phyloP scores from a whole-genome alignment of 2,888 invertebrate genomes.

The Ochropacha duplaris region DNA sequence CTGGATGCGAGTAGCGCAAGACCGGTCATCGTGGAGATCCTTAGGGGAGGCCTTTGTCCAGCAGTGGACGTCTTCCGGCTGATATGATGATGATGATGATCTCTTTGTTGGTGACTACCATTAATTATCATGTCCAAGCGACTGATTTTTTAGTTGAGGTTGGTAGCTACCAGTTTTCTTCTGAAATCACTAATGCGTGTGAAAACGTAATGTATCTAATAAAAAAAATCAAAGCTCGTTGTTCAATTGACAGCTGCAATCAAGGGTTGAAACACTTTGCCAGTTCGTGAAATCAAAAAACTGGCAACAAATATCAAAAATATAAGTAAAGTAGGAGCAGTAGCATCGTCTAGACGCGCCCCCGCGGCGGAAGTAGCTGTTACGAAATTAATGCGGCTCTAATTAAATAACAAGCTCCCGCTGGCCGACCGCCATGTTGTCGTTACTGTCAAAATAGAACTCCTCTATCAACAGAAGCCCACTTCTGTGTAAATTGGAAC shows the following conservation, averaged over 20 bases:
- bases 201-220: no score
- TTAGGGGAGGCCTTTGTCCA: no score
- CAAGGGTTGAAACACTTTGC: background rate
- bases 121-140: no score
- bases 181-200: no score
- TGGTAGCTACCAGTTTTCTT: no score
- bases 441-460: constrained; percentile 65
- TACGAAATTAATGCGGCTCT: constrained; percentile 76
- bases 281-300: background rate
- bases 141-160: no score
- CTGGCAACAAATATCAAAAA: background rate
- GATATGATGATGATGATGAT: no score
- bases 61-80: no score
- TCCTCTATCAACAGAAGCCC: constrained; percentile 49
- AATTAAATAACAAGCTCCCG: constrained; percentile 74
- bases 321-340: constrained; percentile 20
- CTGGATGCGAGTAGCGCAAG: no score
- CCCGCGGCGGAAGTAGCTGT: constrained; percentile 66
- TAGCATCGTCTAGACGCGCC: constrained; percentile 38
- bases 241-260: background rate
- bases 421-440: constrained; percentile 54
- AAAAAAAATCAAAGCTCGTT: no score
- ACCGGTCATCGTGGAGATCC: no score
- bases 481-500: constrained; percentile 23
- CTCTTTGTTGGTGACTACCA: no score